Evolutionary conservation across 37 sponge, comb jelly and placozoan species (phyloP), one percentile per base, ranked within the genome.

Genomic region (Lycopodina hypogea): DNA sequence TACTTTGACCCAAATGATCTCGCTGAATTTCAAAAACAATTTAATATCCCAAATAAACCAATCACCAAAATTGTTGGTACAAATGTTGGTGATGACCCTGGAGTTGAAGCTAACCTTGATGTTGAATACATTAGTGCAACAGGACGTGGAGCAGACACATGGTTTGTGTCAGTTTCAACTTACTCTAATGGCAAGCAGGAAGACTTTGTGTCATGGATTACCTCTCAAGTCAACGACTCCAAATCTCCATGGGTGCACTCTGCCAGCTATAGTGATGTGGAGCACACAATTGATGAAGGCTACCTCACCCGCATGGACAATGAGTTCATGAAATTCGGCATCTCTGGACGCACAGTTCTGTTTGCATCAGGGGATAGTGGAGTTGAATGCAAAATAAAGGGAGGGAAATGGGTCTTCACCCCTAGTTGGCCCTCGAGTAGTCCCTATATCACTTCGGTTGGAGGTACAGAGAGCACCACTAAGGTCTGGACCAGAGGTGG

Each of bases 251-350:
- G 82, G 84, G 87, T 97, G 18, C 90, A 87, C 75, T 92, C 93
- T 32, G 90, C 84, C 28, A 94, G 98, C 63, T 97, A 97, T 78
- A 93, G 93, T 0, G 94, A 97, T 50, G 17, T 69, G 0, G 98
- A 94, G 67, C 55, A 66, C 58, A 53, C 83, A 17, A 77, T 92
- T 36, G 72, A 80, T 0, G 11, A 15, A 1, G 85, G 83, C 58
- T 97, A 83, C 79, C 61, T 81, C 66, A 35, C 35, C 12, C 76
- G 98, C 26, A 65, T 89, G 1, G 90, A 97, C 62, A 56, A 19
- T 9, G 98, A 97, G 74, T 94, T 97, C 60, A 83, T 83, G 89
- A 97, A 97, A 72, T 78, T 91, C 71, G 94, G 97, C 50, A 77
- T 93, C 18, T 82, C 89, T 42, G 96, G 96, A n/a, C 75, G 90